phyloP scores from a whole-genome alignment of 2,797 vertebrate genomes.

The Lepilemur septentrionalis region DNA sequence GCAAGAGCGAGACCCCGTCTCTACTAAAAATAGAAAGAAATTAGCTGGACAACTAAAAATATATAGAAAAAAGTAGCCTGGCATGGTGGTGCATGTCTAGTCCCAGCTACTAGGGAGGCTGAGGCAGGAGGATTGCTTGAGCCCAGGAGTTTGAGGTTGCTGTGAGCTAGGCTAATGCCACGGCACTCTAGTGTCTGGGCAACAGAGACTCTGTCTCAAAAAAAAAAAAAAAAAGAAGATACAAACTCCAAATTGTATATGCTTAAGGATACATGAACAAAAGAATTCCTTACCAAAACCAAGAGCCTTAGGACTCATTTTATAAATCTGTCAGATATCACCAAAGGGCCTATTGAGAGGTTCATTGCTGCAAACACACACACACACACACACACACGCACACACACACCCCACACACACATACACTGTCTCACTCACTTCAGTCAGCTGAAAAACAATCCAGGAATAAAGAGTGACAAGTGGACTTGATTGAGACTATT shows the following conservation, averaged over 20 bases:
- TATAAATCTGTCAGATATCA: not conserved
- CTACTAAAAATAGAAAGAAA: no score
- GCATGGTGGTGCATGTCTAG: no score
- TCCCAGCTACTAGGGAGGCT: no score
- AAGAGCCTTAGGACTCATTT: not conserved
- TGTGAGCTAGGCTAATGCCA: no score
- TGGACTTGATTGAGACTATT: not conserved
- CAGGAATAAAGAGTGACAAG: not conserved
- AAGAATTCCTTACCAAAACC: not conserved
- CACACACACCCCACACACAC: accelerated
- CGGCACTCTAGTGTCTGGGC: no score
- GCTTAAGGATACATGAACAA: not conserved
- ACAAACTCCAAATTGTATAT: not conserved
- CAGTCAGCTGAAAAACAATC: not conserved
- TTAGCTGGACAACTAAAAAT: no score
- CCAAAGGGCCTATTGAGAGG: not conserved
- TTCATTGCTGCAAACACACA: not conserved
- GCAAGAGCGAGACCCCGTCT: no score
- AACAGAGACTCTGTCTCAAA: no score
- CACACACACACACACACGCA: not conserved
- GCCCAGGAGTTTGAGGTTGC: no score
- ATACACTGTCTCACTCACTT: not conserved
- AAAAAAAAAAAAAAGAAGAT: not conserved
- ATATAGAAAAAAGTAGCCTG: no score
- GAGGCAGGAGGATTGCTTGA: no score